Conservation (phyloP, 2,888 invertebrate genomes). For the Prenolepis imparis region DNA sequence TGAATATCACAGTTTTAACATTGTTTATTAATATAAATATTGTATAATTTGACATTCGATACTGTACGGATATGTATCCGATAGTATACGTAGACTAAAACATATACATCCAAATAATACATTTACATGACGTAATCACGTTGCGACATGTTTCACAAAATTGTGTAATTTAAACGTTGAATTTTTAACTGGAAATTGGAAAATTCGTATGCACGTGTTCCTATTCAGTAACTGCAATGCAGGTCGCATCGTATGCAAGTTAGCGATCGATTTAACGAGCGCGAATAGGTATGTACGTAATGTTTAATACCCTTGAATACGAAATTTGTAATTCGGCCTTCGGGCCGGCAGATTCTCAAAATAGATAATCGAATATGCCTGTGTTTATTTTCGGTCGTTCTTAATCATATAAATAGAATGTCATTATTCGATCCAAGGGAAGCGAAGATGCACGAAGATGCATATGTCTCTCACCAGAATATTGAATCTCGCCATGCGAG, state of each 20-base stretch:
- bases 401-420: constrained; percentile 53
- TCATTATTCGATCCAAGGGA: constrained; percentile 50
- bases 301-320: constrained; percentile 53
- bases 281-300: constrained; percentile 48
- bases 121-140: not conserved
- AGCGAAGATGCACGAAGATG: constrained; percentile 8
- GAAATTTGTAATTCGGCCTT: constrained; percentile 47
- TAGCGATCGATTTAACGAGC: constrained; percentile 74
- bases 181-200: constrained; percentile 66
- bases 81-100: not conserved
- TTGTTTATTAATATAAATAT: not conserved
- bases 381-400: constrained; percentile 47
- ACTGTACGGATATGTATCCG: not conserved
- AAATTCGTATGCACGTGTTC: constrained; percentile 63
- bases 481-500: not conserved
- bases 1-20: not conserved
- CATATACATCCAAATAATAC: not conserved
- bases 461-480: constrained; percentile 7
- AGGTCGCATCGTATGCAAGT: constrained; percentile 67
- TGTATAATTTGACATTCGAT: not conserved
- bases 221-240: constrained; percentile 70
- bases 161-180: constrained; percentile 54
- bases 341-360: constrained; percentile 35
- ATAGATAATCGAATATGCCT: constrained; percentile 52
- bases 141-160: constrained; percentile 7